Evolutionary conservation across 2,888 invertebrate species (phyloP).

Genomic region (Ctena decussata): DNA sequence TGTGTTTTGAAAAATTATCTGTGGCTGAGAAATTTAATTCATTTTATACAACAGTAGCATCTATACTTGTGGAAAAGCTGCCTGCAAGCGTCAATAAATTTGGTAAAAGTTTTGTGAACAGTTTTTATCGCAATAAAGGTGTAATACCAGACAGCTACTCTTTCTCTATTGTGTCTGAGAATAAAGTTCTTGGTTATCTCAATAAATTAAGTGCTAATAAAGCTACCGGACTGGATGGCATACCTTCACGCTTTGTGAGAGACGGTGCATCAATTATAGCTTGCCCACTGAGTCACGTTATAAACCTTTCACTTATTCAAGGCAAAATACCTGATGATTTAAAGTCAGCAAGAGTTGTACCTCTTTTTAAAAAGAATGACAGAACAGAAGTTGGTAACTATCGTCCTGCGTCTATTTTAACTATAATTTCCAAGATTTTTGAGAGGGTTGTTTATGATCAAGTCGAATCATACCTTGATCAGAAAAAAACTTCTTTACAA

Average conservation of each 20-base stretch:
- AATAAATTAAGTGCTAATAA: neutral
- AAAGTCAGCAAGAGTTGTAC: slow-evolving; percentile 15
- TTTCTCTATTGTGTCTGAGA: neutral
- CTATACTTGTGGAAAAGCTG: neutral
- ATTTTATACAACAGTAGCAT: neutral
- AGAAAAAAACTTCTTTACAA: neutral
- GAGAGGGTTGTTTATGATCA: neutral
- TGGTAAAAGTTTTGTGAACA: neutral
- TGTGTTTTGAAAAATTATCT: neutral
- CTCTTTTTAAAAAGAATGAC: slow-evolving; percentile 27
- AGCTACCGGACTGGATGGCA: slow-evolving; percentile 7
- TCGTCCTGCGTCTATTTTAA: neutral
- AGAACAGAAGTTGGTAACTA: slow-evolving; percentile 2
- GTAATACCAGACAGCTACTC: neutral
- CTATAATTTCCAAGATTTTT: slow-evolving; percentile 7
- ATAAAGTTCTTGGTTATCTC: neutral
- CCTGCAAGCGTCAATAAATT: neutral
- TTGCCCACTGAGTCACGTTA: neutral
- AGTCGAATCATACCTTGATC: neutral
- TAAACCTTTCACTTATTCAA: neutral
- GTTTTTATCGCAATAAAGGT: neutral
- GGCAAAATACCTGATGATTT: neutral
- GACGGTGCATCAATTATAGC: neutral
- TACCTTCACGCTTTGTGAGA: neutral
- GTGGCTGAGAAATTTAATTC: neutral